A percentile compares a stretch with the other conserved stretches of the same genome.
Evolutionary conservation across 2,797 vertebrate genomes (phyloP).

Genomic region (Sebastes itinus): DNA sequence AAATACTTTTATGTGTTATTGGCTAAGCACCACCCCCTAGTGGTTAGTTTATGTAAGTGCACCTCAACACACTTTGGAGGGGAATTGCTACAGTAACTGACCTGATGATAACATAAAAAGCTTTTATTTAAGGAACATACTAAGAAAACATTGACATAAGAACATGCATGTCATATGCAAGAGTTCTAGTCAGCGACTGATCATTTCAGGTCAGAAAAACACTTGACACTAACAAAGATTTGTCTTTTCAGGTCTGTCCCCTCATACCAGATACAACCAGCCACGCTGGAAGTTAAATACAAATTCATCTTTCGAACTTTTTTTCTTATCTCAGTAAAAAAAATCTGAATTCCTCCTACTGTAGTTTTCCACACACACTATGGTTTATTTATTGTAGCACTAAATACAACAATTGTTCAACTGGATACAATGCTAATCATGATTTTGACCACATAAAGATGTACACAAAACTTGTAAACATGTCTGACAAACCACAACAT

Average conservation of each 20-base stretch:
- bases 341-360: neutral
- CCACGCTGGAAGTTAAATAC: neutral
- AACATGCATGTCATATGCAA: neutral
- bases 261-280: neutral
- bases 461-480: constrained; percentile 14
- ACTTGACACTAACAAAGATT: neutral
- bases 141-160: neutral
- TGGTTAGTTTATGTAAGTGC: neutral
- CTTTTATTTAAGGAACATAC: neutral
- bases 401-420: neutral
- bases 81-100: neutral
- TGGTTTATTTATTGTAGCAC: neutral
- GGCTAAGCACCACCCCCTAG: neutral
- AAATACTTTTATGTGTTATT: neutral
- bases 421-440: neutral
- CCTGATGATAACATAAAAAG: neutral
- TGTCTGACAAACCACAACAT: neutral
- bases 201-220: neutral
- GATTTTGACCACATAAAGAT: neutral
- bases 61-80: neutral
- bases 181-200: neutral
- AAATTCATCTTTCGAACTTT: neutral
- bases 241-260: neutral
- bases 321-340: neutral
- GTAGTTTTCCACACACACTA: neutral